Percentiles rank a stretch among this genome's conserved stretches.
These are phyloP conservation scores for Drosophila demipolita DNA, from an alignment of 2,888 invertebrate genomes.

Conservation along the genomic window DNA sequence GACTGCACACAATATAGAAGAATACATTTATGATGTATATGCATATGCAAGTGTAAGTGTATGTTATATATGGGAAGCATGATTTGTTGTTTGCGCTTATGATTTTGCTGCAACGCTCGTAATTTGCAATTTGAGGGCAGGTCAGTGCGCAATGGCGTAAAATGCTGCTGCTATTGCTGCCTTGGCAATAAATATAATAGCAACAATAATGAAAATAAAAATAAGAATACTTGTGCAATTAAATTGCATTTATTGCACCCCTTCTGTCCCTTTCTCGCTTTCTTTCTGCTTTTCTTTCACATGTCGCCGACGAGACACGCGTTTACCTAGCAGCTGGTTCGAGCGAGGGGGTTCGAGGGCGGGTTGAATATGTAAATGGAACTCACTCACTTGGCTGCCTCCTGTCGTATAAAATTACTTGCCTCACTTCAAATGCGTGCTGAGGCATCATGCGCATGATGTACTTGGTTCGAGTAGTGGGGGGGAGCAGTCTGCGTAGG, in stretches of 20 bases:
- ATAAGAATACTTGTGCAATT: slow-evolving; percentile 19
- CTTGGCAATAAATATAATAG: slow-evolving; percentile 11
- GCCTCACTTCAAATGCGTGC: slow-evolving; percentile 6
- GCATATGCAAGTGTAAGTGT: background rate
- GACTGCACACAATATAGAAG: slow-evolving; percentile 35
- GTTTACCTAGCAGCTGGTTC: slow-evolving; percentile 17
- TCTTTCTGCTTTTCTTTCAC: slow-evolving; percentile 24
- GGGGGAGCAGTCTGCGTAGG: background rate
- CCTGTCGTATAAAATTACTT: slow-evolving; percentile 54
- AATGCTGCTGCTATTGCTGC: slow-evolving; percentile 1
- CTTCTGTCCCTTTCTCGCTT: background rate
- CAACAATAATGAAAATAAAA: background rate
- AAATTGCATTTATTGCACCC: slow-evolving; percentile 46
- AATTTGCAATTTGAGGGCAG: slow-evolving; percentile 54
- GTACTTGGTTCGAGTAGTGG: background rate
- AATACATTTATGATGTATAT: slow-evolving; percentile 6
- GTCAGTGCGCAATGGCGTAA: slow-evolving; percentile 48
- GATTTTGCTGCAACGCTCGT: slow-evolving; percentile 58
- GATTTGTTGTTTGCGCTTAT: slow-evolving; percentile 54
- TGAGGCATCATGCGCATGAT: background rate
- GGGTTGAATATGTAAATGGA: slow-evolving; percentile 55
- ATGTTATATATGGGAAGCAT: slow-evolving; percentile 10
- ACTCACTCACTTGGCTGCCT: slow-evolving; percentile 41
- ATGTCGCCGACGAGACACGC: slow-evolving; percentile 60
- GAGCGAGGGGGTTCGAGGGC: background rate